Base-by-base conservation (phyloP, 1,140 invertebrate genomes). In the Habropoda laboriosa region DNA sequence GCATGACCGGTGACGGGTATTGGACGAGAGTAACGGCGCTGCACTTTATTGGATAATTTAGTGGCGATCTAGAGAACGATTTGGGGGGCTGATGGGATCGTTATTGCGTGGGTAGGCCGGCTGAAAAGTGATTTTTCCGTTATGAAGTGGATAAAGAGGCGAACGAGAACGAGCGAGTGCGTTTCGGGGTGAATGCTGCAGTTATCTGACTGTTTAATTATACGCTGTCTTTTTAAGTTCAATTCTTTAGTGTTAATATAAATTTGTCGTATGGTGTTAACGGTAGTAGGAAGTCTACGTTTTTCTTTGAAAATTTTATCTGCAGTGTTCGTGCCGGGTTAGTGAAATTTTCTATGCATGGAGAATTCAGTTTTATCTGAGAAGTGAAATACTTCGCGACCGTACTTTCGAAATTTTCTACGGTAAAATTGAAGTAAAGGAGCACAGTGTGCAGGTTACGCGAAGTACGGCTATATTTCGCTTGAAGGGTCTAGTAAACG, bases 51-150 rank as follows among this genome's bases (percentile, higher is more conserved):
- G 55, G 66, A 71, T 60, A 49, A 71, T 71, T 71, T 51, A 78
- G 55, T 61, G 55, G 55, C 66, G 66, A 77, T 70, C 53, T 49
- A 32, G 42, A 70, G 66, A 53, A 60, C 66, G 35, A 78, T 71
- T 78, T 71, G 42, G 45, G 66, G 55, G 35, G 16, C 67, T 70
- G 71, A 78, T 78, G 55, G 55, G 64, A 70, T 70, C 75, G 53
- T 77, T 60, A 70, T 70, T 60, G 75, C 55, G 75, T 71, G 42
- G 42, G 32, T 2, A 51, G 45, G 18, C 75, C 35, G 35, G 21
- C 30, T 42, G 67, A 49, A 71, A 71, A 78, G 42, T 78, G 75
- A 78, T 78, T 71, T 78, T 78, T 60, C 12, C 75, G 30, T 32
- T 24, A 27, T 8, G 24, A 70, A 77, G 53, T 45, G 63, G 40